Evolutionary conservation across 1,140 invertebrate genomes (phyloP).

Genomic region (Drosophila mojavensis): DNA sequence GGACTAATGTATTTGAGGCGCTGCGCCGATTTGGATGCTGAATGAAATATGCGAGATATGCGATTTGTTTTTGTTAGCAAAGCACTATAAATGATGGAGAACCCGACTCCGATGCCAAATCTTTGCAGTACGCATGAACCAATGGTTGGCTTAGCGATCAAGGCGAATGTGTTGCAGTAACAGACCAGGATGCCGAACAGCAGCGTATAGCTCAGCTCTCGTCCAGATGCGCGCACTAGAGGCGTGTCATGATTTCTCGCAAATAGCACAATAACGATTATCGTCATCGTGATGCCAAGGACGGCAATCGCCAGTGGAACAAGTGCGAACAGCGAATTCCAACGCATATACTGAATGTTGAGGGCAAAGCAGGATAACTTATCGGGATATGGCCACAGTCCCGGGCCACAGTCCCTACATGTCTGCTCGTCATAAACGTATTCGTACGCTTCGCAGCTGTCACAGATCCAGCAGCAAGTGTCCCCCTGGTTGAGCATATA

Average conservation of each 20-base stretch:
- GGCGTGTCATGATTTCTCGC: conserved; percentile 91
- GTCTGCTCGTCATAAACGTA: conserved; percentile 89
- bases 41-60: conserved; percentile 92
- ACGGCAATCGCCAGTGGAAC: conserved; percentile 87
- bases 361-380: conserved; percentile 86
- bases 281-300: conserved; percentile 88
- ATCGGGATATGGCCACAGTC: conserved; percentile 87
- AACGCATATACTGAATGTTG: conserved; percentile 83
- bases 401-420: conserved; percentile 87
- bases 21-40: conserved; percentile 92
- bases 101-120: conserved; percentile 90
- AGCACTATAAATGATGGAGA: conserved; percentile 93
- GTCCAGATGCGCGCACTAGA: conserved; percentile 91
- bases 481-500: conserved; percentile 84
- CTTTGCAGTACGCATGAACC: conserved; percentile 89
- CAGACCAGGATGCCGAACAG: conserved; percentile 86
- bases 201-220: conserved; percentile 92
- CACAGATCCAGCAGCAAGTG: conserved; percentile 92
- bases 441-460: conserved; percentile 88
- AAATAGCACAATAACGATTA: conserved; percentile 87
- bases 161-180: conserved; percentile 87
- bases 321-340: conserved; percentile 88
- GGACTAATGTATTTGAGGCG: conserved; percentile 88
- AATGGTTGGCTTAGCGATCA: conserved; percentile 89
- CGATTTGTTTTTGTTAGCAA: conserved; percentile 94